These are phyloP conservation scores for Maniola jurtina DNA, from an alignment of 1,140 invertebrate species.

Conservation along the genomic window DNA sequence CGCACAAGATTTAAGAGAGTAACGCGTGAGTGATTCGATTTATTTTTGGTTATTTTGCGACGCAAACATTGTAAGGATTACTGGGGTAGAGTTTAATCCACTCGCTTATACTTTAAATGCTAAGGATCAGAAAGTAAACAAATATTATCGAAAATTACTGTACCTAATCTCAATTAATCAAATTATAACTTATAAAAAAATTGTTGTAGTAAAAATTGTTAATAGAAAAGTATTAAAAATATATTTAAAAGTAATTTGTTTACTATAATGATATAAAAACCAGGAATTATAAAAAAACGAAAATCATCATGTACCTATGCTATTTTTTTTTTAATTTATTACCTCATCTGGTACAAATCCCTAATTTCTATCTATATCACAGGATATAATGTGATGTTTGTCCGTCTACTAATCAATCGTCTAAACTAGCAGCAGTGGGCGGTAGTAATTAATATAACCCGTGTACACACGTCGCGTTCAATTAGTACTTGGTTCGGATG, in stretches of 20 bases:
- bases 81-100: not conserved
- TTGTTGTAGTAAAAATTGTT: no score
- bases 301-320: no score
- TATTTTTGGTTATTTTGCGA: constrained; percentile 18
- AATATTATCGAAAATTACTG: not conserved
- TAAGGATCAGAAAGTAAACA: not conserved
- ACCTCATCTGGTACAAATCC: no score
- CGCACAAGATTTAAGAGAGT: constrained; percentile 32
- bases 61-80: not conserved
- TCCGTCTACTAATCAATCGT: constrained; percentile 27
- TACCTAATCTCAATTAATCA: no score
- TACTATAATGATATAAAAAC: no score
- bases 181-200: no score
- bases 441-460: constrained; percentile 32
- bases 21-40: constrained; percentile 26
- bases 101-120: not conserved
- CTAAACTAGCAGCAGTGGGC: constrained; percentile 23
- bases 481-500: constrained; percentile 24
- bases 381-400: constrained; percentile 18
- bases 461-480: constrained; percentile 34
- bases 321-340: no score
- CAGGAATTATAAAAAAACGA: no score
- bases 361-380: not conserved
- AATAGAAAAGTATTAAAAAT: no score
- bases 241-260: no score